These are phyloP conservation scores for Mylabris phalerata DNA, from an alignment of 1,140 invertebrate species.

Conservation along the genomic window DNA sequence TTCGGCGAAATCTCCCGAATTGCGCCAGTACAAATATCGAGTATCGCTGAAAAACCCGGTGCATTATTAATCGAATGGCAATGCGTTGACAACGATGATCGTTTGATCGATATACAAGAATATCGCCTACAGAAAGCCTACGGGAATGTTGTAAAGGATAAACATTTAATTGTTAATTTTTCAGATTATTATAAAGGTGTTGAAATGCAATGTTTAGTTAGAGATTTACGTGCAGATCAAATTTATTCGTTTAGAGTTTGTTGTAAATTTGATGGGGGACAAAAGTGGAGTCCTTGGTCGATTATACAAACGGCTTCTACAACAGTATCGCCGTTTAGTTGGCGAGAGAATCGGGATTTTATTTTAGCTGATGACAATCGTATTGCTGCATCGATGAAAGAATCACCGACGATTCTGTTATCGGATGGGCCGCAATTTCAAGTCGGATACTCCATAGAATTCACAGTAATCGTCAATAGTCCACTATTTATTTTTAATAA, in stretches of 20 bases:
- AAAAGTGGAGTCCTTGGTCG: conserved; percentile 34
- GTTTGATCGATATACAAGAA: conserved; percentile 31
- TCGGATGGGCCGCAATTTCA: conserved; percentile 28
- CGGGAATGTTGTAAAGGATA: conserved; percentile 26
- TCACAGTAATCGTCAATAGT: conserved; percentile 26
- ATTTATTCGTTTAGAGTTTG: conserved; percentile 33
- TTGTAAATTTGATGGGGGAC: conserved; percentile 33
- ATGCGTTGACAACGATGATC: conserved; percentile 27
- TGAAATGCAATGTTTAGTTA: conserved; percentile 29
- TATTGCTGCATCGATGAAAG: conserved; percentile 20
- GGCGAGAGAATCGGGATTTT: conserved; percentile 22
- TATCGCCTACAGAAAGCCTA: conserved; percentile 32
- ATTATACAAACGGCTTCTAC: conserved; percentile 27
- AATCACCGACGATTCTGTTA: conserved; percentile 13
- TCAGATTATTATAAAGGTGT: conserved; percentile 30
- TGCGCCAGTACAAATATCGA: conserved; percentile 30
- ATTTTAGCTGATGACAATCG: conserved; percentile 27
- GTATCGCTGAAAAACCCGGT: conserved; percentile 27
- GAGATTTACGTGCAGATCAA: conserved; percentile 27
- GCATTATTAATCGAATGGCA: conserved; percentile 33
- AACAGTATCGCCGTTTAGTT: conserved; percentile 25
- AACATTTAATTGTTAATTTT: conserved; percentile 24
- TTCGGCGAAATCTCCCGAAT: conserved; percentile 28
- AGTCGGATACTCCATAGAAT: conserved; percentile 31
- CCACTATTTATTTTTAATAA: background rate